Evolutionary conservation across 2,888 invertebrate genomes (phyloP), one percentile per base, ranked within the genome.

Genomic region (Apodemia hepburni): DNA sequence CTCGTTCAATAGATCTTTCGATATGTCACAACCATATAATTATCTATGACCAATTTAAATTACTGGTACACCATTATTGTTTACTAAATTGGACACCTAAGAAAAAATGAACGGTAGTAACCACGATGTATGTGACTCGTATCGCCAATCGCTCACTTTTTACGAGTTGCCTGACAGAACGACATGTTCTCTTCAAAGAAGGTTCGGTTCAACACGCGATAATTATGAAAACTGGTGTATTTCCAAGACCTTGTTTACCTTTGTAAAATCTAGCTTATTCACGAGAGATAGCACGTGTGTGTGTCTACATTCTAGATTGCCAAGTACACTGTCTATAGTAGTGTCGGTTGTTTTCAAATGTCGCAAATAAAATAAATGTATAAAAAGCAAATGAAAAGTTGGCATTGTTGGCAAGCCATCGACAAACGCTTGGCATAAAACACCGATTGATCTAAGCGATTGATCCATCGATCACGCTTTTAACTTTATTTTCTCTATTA

Each of bases 401-500:
- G 67, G 70, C 68, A 71, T 75, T 69, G 70, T 72, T 77, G 79
- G 78, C 79, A 71, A 66, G 72, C 69, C 69, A 66, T 66, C 71
- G 74, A 77, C 78, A 77, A 81, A 75, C 76, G 77, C 75, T 85
- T 82, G 84, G 80, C 82, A 62, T 58, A 29, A 49, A 51, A 27
- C 60, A 51, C 12, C 18, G 29, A 42, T 42, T 58, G 47, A 47
- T 58, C 17, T 45, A 18, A 58, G 58, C 61, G 73, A 78, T 76
- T 81, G 82, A 85, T 85, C 77, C 81, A 82, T 82, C 71, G 12
- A 38, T 38, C 38, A 38, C 38, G 38, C 38, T 15, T 38, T 63
- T 67, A 70, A 77, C 82, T 81, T 81, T 81, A 63, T 64, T 54
- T 61, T 64, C 60, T 64, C 59, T 57, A 51, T 63, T 51, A 59